Evolutionary conservation across 2,888 invertebrate species (phyloP).

Genomic region (Leucophora obtusa): DNA sequence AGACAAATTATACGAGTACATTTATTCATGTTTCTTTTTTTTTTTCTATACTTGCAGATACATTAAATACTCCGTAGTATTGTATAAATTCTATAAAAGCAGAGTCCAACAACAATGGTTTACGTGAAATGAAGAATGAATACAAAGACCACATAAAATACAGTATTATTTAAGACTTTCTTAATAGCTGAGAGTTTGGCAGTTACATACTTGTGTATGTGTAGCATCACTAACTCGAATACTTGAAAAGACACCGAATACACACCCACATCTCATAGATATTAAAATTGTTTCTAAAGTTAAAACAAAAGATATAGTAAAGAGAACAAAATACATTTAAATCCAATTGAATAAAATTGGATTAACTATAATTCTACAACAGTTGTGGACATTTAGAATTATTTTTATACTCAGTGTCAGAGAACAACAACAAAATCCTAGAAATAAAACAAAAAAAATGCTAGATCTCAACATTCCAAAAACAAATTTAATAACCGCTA

Average conservation of each 20-base stretch:
- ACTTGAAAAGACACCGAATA: background rate
- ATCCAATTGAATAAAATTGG: background rate
- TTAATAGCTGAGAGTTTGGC: background rate
- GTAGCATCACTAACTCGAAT: background rate
- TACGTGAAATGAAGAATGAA: background rate
- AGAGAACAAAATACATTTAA: background rate
- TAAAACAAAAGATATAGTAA: background rate
- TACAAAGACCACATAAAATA: constrained; percentile 5
- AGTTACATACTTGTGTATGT: background rate
- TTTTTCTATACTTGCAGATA: background rate
- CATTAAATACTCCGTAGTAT: background rate
- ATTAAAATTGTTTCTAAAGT: background rate
- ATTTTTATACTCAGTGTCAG: background rate
- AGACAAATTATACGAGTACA: background rate
- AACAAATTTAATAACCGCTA: constrained; percentile 43
- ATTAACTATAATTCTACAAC: constrained; percentile 4
- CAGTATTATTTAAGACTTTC: constrained; percentile 1
- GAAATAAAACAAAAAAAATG: constrained; percentile 37
- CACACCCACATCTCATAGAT: background rate
- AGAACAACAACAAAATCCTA: too few relatives aligned
- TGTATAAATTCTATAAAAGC: background rate
- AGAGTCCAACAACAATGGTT: background rate
- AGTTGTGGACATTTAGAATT: background rate
- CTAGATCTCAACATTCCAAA: constrained; percentile 59
- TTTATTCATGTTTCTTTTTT: background rate